Base-by-base conservation (phyloP, 2,113 vertebrate species). In the Cichladusa arquata region DNA sequence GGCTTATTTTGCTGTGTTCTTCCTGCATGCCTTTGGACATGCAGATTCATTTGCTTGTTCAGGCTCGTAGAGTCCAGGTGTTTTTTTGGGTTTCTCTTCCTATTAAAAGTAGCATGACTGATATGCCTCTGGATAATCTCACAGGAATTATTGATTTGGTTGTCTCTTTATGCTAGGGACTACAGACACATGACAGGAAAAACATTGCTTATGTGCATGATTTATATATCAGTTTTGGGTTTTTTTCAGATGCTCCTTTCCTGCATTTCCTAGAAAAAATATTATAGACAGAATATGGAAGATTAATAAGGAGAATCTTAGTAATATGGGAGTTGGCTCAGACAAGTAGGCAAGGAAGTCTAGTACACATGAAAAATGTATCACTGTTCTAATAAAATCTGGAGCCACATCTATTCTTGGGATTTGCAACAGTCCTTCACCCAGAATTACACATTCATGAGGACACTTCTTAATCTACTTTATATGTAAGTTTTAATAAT, bases 381-480 rank as follows among this genome's bases (percentile, higher is more conserved):
- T 88, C 69, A 69, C 5, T 91, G 74, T 87, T 81, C 61, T 90
- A 90, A 90, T 94, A 82, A 92, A 88, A 73, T 78, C 50, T 83
- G 29, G 77, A 88, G 54, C 40, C 67, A 51, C 29, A 44, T 86
- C 67, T 93, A 51, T 92, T 95, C 51, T 71, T 81, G 76, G 76
- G 42, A 66, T 80, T 93, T 77, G 24, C 42, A 62, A 1, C 28
- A 90, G 72, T 78, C 38, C 38, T 95, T 86, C 77, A 76, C 23
- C 15, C 47, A 65, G 26, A 92, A 62, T 83, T 78, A 26, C 44
- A 29, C 66, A 54, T 86, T 90, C 28, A 36, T 73, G 38, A 69
- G 36, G 42, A 80, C 11, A 29, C 42, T 79, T 84, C 38, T 53
- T 88, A 57, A 53, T 88, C 54, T 92, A 47, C 31, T 72, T 69